Evolutionary conservation across 37 sponge, comb jelly and placozoan genomes (phyloP), one percentile per base, ranked within the genome.

Genomic region (Aplysina aerophoba): DNA sequence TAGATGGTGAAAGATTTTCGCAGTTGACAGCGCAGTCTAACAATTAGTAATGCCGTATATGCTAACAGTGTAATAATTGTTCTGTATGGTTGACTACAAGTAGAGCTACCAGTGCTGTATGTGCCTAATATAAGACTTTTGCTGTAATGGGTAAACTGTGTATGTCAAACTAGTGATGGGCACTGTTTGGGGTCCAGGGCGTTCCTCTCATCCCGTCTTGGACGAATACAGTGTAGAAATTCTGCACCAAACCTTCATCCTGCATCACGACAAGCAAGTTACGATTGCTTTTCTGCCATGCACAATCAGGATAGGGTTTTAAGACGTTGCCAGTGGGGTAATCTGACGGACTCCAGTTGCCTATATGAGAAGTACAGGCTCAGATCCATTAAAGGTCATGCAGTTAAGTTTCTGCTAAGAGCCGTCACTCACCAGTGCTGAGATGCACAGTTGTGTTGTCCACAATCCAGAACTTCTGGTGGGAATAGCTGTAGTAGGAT

Each of bases 281-380:
- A 59, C 95, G 86, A 83, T 92, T 92, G 34, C 79, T 73, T n/a
- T 77, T 61, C 44, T 86, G 69, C 59, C 68, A 56, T 15, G 55
- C 71, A 0, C 86, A 63, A 19, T 71, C n/a, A 34, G 44, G 25
- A 50, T 90, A 87, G 27, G 94, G 89, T 21, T 78, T 65, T 36
- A 80, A 90, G 2, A 64, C 22, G 41, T 28, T 60, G 0, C 90
- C 95, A 79, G 21, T 72, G 0, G 95, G 93, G 64, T 88, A 95
- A 56, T 95, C 95, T 56, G 84, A 85, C 14, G 95, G 95, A 85
- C 93, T 91, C 95, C 95, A 95, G 59, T 95, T 95, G 6, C 95
- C 95, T 95, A 82, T 53, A 40, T 40, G 38, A 34, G n/a, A 24
- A 20, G 20, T 6, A 56, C 3, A 54, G 56, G 21, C 6, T 11